phyloP scores from a whole-genome alignment of 2,888 invertebrate genomes.

The Halocaridina rubra region DNA sequence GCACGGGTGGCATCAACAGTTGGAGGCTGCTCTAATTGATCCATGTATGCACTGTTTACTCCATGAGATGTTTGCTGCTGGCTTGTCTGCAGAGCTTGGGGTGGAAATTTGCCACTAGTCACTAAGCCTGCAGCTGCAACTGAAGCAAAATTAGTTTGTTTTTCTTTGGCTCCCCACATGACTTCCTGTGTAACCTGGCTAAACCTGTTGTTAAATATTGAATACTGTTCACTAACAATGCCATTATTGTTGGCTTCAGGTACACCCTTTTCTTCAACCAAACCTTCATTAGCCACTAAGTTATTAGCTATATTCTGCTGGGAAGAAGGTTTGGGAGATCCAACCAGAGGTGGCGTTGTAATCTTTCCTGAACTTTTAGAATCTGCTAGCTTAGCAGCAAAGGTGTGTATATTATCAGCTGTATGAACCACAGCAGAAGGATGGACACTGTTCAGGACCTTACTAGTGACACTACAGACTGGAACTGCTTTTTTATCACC shows the following conservation, averaged over 20 bases:
- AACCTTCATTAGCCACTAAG: neutral
- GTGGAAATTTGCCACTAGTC: constrained; percentile 63
- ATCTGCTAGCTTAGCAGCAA: constrained; percentile 80
- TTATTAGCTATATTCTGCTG: constrained; percentile 23
- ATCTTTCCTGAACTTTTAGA: constrained; percentile 68
- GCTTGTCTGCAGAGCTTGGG: constrained; percentile 17
- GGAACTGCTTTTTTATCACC: constrained; percentile 64
- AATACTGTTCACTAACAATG: constrained; percentile 77
- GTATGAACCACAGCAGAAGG: constrained; percentile 68
- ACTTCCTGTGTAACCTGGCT: constrained; percentile 75
- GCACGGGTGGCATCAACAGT: constrained; percentile 87
- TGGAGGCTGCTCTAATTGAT: constrained; percentile 55
- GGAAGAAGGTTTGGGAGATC: constrained; percentile 38
- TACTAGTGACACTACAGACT: neutral
- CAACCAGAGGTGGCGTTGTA: constrained; percentile 64
- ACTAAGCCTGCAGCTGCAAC: constrained; percentile 75
- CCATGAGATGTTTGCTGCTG: constrained; percentile 65
- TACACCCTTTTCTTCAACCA: constrained; percentile 22
- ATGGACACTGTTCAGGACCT: constrained; percentile 10
- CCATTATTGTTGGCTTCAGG: constrained; percentile 56
- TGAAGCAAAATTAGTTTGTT: constrained; percentile 78
- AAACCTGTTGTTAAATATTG: constrained; percentile 85
- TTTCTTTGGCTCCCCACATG: constrained; percentile 75
- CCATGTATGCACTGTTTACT: constrained; percentile 43
- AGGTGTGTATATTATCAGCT: constrained; percentile 76